Conservation (phyloP, 2,888 invertebrate species). For the Orthonevra nobilis region DNA sequence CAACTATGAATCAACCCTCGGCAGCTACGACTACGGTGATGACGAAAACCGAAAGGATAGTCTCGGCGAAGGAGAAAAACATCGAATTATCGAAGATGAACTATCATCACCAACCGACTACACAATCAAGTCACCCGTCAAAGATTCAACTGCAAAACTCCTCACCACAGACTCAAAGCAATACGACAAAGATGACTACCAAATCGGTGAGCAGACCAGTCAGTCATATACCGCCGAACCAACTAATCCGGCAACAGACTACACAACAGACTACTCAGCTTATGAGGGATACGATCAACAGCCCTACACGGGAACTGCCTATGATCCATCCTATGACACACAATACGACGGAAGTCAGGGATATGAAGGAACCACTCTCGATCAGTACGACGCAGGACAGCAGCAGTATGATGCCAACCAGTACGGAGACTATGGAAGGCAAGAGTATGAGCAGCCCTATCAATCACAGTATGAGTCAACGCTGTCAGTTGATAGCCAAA, state of each 20-base stretch:
- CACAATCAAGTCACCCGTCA: conserved; percentile 65
- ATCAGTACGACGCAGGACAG: conserved; percentile 62
- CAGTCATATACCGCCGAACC: conserved; percentile 71
- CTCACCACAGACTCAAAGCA: conserved; percentile 51
- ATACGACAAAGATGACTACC: conserved; percentile 63
- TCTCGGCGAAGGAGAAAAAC: conserved; percentile 78
- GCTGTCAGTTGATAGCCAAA: conserved; percentile 55
- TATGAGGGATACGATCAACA: conserved; percentile 77
- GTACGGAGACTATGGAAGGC: conserved; percentile 72
- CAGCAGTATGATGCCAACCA: conserved; percentile 62
- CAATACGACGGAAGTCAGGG: conserved; percentile 71
- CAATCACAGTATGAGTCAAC: conserved; percentile 70
- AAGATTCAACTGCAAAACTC: conserved; percentile 60
- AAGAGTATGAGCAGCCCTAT: conserved; percentile 65
- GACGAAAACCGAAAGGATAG: conserved; percentile 80
- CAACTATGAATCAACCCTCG: conserved; percentile 57
- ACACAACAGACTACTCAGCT: conserved; percentile 76
- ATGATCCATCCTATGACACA: conserved; percentile 76
- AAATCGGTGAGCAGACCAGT: conserved; percentile 61
- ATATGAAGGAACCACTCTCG: conserved; percentile 70
- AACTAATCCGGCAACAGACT: conserved; percentile 70
- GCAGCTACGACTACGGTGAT: conserved; percentile 75
- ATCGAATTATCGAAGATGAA: conserved; percentile 72
- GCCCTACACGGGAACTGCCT: conserved; percentile 76
- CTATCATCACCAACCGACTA: conserved; percentile 63